A percentile compares a stretch with the other conserved stretches of the same genome.
Evolutionary conservation across 2,797 vertebrate genomes (phyloP).

Genomic region (Rhabdophis nuchalis): DNA sequence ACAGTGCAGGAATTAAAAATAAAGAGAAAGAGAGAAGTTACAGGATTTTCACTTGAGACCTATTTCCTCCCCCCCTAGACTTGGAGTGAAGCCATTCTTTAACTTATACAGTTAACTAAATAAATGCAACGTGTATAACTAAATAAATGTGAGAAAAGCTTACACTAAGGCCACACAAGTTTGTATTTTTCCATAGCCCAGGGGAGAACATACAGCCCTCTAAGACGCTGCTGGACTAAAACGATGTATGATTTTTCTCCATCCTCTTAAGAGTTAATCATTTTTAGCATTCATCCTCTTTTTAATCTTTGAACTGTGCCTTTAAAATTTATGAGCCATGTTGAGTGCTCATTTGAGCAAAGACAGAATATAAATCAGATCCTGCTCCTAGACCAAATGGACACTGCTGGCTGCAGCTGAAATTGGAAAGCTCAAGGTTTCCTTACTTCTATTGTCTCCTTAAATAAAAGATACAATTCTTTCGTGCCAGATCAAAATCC

Average conservation of each 20-base stretch:
- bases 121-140: neutral
- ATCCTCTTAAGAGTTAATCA: neutral
- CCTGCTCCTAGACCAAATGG: neutral
- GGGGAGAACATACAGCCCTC: neutral
- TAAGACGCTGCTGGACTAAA: neutral
- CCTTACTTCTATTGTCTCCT: neutral
- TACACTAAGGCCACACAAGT: neutral
- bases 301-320: neutral
- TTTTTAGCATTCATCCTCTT: neutral
- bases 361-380: neutral
- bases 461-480: neutral
- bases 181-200: neutral
- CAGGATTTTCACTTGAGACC: neutral
- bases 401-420: neutral
- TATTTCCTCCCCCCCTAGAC: neutral
- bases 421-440: neutral
- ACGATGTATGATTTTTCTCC: neutral
- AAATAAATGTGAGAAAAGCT: conserved; percentile 7
- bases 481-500: neutral
- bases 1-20: neutral
- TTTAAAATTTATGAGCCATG: neutral
- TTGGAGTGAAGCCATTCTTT: conserved; percentile 8
- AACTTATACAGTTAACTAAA: conserved; percentile 2
- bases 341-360: neutral
- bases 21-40: neutral